These are phyloP conservation scores for Clarias platycephalus DNA, from an alignment of 2,797 vertebrate genomes.

Conservation along the genomic window DNA sequence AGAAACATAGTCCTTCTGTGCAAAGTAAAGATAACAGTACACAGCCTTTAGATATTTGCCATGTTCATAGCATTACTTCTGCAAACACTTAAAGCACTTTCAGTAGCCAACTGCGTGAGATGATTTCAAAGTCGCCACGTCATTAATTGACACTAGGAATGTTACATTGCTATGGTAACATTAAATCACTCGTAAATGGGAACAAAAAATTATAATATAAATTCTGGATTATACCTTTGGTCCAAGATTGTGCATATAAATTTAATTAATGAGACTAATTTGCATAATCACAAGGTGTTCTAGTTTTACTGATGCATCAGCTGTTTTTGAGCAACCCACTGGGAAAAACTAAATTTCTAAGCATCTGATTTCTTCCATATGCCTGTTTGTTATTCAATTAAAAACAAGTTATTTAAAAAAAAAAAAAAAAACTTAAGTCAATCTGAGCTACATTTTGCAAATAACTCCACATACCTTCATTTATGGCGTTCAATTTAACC, in stretches of 20 bases:
- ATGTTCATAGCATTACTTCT: conserved; percentile 70
- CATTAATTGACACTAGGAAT: not conserved
- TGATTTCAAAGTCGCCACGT: conserved; percentile 7
- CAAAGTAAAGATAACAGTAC: conserved; percentile 77
- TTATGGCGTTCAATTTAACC: not conserved
- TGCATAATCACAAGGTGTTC: conserved; percentile 39
- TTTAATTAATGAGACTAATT: conserved; percentile 31
- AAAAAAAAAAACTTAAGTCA: not conserved
- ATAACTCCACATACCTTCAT: not conserved
- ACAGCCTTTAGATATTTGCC: conserved; percentile 77
- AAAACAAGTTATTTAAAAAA: not conserved
- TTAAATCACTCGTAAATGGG: not conserved
- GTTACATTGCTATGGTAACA: conserved; percentile 7
- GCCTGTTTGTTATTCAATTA: not conserved
- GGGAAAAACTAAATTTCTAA: not conserved
- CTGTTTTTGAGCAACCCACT: conserved; percentile 21
- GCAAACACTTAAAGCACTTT: conserved; percentile 21
- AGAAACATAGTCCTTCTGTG: conserved; percentile 68
- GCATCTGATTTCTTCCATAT: not conserved
- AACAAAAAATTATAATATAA: conserved; percentile 14
- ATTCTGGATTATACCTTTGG: conserved; percentile 47
- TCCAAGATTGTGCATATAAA: conserved; percentile 36
- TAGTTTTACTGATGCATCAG: conserved; percentile 12
- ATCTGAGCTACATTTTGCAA: not conserved
- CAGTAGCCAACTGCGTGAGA: not conserved